phyloP scores from a whole-genome alignment of 2,797 vertebrate genomes.

The Pterois miles region DNA sequence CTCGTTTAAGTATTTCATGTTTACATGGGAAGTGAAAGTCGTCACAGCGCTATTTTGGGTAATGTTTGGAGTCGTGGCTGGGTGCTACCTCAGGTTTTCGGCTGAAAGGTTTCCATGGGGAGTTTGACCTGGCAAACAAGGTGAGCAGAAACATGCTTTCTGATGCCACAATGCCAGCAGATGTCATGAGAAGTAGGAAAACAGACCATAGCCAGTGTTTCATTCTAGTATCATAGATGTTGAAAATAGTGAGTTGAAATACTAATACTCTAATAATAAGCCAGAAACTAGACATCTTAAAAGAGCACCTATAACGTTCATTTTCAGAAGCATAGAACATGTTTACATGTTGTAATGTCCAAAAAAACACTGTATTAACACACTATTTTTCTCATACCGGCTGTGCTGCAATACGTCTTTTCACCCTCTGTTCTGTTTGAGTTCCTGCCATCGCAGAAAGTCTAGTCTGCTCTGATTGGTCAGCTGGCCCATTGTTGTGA shows the following conservation, averaged over 20 bases:
- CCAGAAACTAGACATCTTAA: neutral
- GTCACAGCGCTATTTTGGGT: slow-evolving; percentile 7
- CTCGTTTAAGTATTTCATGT: neutral
- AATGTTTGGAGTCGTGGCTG: neutral
- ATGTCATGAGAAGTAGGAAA: slow-evolving; percentile 13
- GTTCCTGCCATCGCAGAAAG: no score
- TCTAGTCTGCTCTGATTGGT: no score
- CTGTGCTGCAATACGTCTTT: no score
- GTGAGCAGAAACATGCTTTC: slow-evolving; percentile 21
- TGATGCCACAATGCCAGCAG: slow-evolving; percentile 37
- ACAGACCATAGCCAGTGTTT: neutral
- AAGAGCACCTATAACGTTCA: no score
- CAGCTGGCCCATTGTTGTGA: no score
- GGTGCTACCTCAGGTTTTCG: slow-evolving; percentile 34
- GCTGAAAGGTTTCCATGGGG: slow-evolving; percentile 44
- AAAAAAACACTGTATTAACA: no score
- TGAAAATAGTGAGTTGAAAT: neutral
- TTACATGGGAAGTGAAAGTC: neutral
- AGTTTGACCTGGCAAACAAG: slow-evolving; percentile 43
- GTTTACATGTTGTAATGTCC: no score
- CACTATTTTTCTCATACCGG: no score
- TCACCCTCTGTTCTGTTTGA: no score
- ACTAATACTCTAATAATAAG: neutral
- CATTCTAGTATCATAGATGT: neutral
- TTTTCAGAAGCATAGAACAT: no score